These are phyloP conservation scores for Platichthys stellatus DNA, from an alignment of 2,113 vertebrate genomes.

Conservation along the genomic window DNA sequence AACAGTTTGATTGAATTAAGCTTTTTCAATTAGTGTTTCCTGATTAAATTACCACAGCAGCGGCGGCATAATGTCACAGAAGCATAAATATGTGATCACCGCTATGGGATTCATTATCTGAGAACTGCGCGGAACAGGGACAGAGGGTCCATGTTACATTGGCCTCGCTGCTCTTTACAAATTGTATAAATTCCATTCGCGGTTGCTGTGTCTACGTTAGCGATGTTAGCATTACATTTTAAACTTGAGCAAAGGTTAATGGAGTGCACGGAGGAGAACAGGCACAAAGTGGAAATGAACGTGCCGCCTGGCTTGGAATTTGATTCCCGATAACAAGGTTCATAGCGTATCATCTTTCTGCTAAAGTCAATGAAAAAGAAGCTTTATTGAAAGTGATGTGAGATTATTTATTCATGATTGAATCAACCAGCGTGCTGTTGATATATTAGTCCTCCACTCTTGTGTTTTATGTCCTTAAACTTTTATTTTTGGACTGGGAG, in stretches of 20 bases:
- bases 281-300: conserved; percentile 6
- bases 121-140: neutral
- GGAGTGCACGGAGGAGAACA: conserved; percentile 14
- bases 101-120: conserved; percentile 13
- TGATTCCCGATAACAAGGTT: conserved; percentile 31
- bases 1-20: conserved; percentile 11
- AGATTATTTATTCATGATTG: neutral
- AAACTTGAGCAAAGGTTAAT: conserved; percentile 61
- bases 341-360: conserved; percentile 4
- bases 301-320: conserved; percentile 5
- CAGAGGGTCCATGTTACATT: neutral
- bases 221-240: conserved; percentile 29
- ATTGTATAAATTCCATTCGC: conserved; percentile 39
- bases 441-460: neutral
- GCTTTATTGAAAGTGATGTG: neutral
- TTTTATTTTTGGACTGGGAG: conserved; percentile 13
- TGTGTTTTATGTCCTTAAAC: neutral
- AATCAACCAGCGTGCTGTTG: neutral
- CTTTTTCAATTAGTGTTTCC: conserved; percentile 8
- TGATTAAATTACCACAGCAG: conserved; percentile 14
- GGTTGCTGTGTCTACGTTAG: conserved; percentile 30
- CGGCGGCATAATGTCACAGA: conserved; percentile 5
- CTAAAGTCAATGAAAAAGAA: neutral
- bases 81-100: conserved; percentile 30
- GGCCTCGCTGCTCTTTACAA: conserved; percentile 30